phyloP scores from a whole-genome alignment of 2,797 vertebrate genomes.

The Lepus oiostolus region DNA sequence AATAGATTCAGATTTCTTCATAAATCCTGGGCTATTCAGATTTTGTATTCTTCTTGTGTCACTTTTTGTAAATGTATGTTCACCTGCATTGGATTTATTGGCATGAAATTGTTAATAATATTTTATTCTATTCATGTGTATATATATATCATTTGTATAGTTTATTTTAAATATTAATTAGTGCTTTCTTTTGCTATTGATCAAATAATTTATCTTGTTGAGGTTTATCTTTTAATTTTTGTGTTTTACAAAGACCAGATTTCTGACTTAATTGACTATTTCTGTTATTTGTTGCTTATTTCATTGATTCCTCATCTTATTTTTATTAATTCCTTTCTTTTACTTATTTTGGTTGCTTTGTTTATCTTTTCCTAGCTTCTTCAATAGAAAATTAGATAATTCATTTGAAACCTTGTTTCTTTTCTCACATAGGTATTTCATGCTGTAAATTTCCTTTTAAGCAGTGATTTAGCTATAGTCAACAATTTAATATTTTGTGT shows the following conservation, averaged over 20 bases:
- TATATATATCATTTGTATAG: background rate
- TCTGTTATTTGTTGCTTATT: background rate
- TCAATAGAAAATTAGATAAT: constrained; percentile 10
- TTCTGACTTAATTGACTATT: background rate
- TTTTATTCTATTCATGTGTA: background rate
- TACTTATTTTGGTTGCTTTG: constrained; percentile 23
- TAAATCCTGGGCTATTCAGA: background rate
- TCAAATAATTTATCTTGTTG: background rate
- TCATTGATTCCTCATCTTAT: constrained; percentile 1
- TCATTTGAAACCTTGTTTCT: background rate
- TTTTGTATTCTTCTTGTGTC: background rate
- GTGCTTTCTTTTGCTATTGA: background rate
- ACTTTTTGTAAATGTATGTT: background rate
- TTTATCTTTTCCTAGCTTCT: constrained; percentile 21
- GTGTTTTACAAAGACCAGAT: background rate
- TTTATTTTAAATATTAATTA: background rate
- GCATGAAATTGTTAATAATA: background rate
- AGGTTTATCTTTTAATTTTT: background rate
- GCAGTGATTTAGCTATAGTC: background rate
- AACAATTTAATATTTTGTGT: background rate
- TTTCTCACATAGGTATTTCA: background rate
- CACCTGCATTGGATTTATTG: background rate
- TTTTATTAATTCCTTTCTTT: constrained; percentile 50
- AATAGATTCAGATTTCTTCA: background rate
- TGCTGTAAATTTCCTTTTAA: constrained; percentile 7